phyloP scores from a whole-genome alignment of 2,113 vertebrate species.

The Psammodynastes pulverulentus region DNA sequence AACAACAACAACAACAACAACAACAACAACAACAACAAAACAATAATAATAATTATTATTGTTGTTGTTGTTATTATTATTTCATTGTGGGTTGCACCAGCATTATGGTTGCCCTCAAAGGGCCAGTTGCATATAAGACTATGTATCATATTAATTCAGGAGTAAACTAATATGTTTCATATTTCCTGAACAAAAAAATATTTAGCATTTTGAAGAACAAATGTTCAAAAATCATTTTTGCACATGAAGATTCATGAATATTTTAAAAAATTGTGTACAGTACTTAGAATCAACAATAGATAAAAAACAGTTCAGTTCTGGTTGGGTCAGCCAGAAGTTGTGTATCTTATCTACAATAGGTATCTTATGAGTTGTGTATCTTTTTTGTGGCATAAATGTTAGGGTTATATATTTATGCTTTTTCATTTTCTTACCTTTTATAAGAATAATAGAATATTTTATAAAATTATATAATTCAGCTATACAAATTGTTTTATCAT shows the following conservation, averaged over 20 bases:
- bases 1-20: too few species aligned
- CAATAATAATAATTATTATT: too few species aligned
- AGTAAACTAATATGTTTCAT: too few species aligned
- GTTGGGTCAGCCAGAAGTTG: not conserved
- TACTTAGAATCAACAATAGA: not conserved
- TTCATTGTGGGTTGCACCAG: too few species aligned
- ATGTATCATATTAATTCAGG: too few species aligned
- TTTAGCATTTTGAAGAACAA: too few species aligned
- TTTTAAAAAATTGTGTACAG: not conserved
- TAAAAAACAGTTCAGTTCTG: not conserved
- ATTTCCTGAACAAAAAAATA: too few species aligned
- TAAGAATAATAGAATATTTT: slow-evolving; percentile 17
- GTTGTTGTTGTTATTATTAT: too few species aligned
- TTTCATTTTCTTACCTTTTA: not conserved
- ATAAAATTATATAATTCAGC: slow-evolving; percentile 4
- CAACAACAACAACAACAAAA: too few species aligned
- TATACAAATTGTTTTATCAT: not conserved
- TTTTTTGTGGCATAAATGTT: not conserved
- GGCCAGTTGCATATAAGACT: too few species aligned
- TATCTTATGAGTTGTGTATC: not conserved
- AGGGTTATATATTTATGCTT: not conserved
- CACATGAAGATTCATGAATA: not conserved
- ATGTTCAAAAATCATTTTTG: not conserved
- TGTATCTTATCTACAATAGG: not conserved
- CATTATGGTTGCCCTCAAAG: too few species aligned